Percentiles rank a stretch among this genome's conserved stretches.
phyloP scores from a whole-genome alignment of 2,113 vertebrate genomes.

The Nipponia nippon region DNA sequence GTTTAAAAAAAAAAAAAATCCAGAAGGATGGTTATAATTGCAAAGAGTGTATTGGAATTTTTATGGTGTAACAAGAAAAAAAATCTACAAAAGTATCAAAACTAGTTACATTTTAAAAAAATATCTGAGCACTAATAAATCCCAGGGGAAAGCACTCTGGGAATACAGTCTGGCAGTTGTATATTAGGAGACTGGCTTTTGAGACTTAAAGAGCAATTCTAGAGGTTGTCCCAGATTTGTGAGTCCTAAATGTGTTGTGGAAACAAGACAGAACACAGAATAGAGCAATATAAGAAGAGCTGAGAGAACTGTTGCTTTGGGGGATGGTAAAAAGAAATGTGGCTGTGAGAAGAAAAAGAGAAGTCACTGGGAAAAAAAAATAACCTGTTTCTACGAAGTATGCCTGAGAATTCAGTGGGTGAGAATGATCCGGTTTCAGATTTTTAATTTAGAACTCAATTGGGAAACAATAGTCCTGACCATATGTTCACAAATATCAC shows the following conservation, averaged over 20 bases:
- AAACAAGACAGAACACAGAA: background rate
- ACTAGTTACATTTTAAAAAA: background rate
- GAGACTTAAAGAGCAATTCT: background rate
- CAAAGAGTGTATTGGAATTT: background rate
- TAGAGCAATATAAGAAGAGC: background rate
- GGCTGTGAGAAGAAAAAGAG: background rate
- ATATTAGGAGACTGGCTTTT: background rate
- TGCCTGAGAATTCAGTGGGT: background rate
- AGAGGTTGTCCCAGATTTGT: background rate
- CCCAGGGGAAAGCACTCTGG: background rate
- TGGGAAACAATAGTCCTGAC: background rate
- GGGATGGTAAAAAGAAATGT: background rate
- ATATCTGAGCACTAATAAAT: background rate
- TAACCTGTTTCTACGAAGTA: background rate
- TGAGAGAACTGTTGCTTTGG: background rate
- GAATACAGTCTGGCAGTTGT: background rate
- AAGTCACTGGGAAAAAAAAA: background rate
- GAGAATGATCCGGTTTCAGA: background rate
- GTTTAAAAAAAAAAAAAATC: background rate
- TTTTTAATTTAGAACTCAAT: conserved; percentile 6
- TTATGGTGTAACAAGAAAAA: background rate
- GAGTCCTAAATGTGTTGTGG: background rate
- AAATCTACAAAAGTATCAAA: background rate
- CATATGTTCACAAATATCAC: background rate
- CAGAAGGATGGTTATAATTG: background rate